phyloP scores from a whole-genome alignment of 2,888 invertebrate species.

The Lithophane leautieri region DNA sequence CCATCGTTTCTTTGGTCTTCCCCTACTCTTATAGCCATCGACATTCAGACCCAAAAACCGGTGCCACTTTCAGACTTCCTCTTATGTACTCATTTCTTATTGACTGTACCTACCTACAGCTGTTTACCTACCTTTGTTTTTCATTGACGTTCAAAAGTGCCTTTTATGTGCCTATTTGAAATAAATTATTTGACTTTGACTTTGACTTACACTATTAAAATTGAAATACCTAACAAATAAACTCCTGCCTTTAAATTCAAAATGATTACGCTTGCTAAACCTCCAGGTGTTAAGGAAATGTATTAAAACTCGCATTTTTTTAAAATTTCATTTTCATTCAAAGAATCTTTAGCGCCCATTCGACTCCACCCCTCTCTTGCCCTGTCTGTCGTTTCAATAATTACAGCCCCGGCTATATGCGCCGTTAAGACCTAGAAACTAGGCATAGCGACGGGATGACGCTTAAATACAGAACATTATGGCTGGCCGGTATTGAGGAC shows the following conservation, averaged over 20 bases:
- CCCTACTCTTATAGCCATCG: too few species aligned
- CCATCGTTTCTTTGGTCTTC: too few species aligned
- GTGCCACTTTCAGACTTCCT: too few species aligned
- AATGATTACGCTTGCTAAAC: neutral
- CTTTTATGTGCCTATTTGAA: too few species aligned
- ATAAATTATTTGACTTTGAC: too few species aligned
- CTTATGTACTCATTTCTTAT: too few species aligned
- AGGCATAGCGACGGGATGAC: slow-evolving; percentile 41
- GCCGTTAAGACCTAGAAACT: slow-evolving; percentile 60
- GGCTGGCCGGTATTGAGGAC: slow-evolving; percentile 22
- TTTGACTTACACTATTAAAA: neutral
- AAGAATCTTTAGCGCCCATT: neutral
- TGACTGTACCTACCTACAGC: too few species aligned
- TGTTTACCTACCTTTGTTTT: too few species aligned
- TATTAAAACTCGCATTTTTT: neutral
- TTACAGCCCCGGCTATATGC: slow-evolving; percentile 58
- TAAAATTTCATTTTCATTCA: neutral
- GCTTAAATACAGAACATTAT: slow-evolving; percentile 52
- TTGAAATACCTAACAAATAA: neutral
- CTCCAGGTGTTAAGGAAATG: neutral
- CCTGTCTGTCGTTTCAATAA: slow-evolving; percentile 60
- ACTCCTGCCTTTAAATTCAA: neutral
- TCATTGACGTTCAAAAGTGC: too few species aligned
- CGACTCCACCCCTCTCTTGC: slow-evolving; percentile 42
- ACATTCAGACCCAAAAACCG: too few species aligned